Evolutionary conservation across 2,888 invertebrate species (phyloP).

Genomic region (Graphium colonna): DNA sequence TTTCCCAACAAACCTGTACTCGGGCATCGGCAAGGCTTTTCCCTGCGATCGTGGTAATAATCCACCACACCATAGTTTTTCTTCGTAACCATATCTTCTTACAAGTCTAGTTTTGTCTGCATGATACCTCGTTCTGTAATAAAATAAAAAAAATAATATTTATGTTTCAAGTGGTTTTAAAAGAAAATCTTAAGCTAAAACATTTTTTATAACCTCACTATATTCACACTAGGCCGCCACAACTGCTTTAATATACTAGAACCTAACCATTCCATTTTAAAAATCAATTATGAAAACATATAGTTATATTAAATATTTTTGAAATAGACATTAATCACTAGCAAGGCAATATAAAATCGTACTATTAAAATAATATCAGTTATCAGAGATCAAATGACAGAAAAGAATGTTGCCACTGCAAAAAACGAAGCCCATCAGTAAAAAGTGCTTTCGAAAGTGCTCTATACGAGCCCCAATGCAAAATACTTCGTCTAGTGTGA

Average conservation of each 20-base stretch:
- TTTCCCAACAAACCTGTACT: slow-evolving; percentile 78
- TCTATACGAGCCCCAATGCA: too few relatives aligned
- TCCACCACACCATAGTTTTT: slow-evolving; percentile 83
- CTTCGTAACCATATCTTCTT: slow-evolving; percentile 86
- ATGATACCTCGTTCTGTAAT: slow-evolving; percentile 78
- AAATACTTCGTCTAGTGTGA: too few relatives aligned
- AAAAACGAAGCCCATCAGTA: too few relatives aligned
- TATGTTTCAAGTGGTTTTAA: not conserved
- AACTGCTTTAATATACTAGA: slow-evolving; percentile 52
- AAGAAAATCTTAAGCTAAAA: not conserved
- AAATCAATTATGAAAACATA: too few relatives aligned
- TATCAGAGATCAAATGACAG: slow-evolving; percentile 2
- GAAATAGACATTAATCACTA: too few relatives aligned
- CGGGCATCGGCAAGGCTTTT: slow-evolving; percentile 81
- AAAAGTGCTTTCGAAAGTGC: too few relatives aligned
- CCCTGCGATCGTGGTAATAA: slow-evolving; percentile 83
- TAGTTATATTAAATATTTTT: not conserved
- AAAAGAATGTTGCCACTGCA: not conserved
- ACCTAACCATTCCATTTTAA: slow-evolving; percentile 57
- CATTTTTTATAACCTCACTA: slow-evolving; percentile 55
- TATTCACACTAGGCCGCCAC: slow-evolving; percentile 60
- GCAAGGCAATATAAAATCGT: too few relatives aligned
- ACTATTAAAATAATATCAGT: slow-evolving; percentile 9
- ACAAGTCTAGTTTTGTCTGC: slow-evolving; percentile 82
- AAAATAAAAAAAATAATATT: slow-evolving; percentile 11